Evolutionary conservation across 2,888 invertebrate species (phyloP).

Genomic region (Synergus laeviventris): DNA sequence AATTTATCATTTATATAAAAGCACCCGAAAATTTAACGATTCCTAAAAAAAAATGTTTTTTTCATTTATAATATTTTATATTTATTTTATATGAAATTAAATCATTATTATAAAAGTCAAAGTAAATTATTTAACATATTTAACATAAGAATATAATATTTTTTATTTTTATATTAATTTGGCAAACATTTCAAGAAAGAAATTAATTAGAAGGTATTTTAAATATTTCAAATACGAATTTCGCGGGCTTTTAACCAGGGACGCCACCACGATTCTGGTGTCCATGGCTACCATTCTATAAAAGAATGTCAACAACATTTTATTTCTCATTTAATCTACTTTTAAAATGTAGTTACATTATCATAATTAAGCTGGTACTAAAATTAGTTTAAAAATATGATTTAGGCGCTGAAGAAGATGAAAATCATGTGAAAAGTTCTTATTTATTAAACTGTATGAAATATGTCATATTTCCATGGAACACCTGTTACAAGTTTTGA

Average conservation of each 20-base stretch:
- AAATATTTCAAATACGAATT: background rate
- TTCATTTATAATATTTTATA: too few species aligned
- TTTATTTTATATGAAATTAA: too few species aligned
- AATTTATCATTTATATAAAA: background rate
- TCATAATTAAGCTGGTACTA: background rate
- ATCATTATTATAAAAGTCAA: too few species aligned
- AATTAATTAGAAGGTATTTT: too few species aligned
- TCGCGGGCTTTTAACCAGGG: background rate
- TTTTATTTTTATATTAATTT: background rate
- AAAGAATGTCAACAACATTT: background rate
- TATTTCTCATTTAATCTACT: constrained; percentile 5
- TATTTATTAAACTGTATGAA: background rate
- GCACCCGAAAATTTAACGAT: background rate
- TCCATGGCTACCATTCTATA: background rate
- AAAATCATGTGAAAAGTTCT: background rate
- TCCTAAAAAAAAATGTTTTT: background rate
- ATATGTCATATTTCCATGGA: constrained; percentile 64
- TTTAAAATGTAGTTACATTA: background rate
- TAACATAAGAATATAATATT: too few species aligned
- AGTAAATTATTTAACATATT: too few species aligned
- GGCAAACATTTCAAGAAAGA: background rate
- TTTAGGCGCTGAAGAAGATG: background rate
- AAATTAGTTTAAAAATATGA: constrained; percentile 7
- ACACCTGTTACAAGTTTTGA: constrained; percentile 55
- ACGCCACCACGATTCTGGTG: background rate